Evolutionary conservation across 2,797 vertebrate species (phyloP).

Genomic region (Danio choprae): DNA sequence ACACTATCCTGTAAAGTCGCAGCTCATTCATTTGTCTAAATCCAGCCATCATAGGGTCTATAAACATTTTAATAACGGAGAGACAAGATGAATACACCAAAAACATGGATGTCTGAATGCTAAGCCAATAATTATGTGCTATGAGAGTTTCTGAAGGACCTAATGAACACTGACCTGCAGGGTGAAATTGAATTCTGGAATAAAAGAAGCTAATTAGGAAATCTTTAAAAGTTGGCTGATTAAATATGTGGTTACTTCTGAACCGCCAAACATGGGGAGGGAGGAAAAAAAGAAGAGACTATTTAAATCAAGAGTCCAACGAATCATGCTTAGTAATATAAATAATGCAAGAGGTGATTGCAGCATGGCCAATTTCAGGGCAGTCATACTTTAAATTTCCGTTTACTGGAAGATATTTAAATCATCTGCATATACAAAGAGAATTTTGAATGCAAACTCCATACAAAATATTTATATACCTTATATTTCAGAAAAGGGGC

Average conservation of each 20-base stretch:
- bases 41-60: neutral
- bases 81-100: neutral
- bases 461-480: neutral
- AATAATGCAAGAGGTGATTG: constrained; percentile 1
- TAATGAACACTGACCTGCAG: constrained; percentile 20
- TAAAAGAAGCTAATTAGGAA: constrained; percentile 5
- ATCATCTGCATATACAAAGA: neutral
- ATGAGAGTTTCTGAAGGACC: neutral
- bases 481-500: too few species aligned
- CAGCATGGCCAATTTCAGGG: neutral
- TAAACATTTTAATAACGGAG: too few species aligned
- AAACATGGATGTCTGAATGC: constrained; percentile 7
- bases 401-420: neutral
- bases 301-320: too few species aligned
- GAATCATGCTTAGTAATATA: neutral
- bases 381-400: neutral
- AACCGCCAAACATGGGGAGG: neutral
- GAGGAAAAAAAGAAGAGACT: neutral
- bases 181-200: constrained; percentile 14
- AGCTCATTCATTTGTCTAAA: neutral
- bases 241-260: constrained; percentile 2
- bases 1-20: neutral
- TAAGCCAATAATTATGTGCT: neutral
- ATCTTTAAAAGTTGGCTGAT: neutral
- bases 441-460: neutral